Conservation (phyloP, 2,113 vertebrate species). For the Microcebus lehilahytsara region DNA sequence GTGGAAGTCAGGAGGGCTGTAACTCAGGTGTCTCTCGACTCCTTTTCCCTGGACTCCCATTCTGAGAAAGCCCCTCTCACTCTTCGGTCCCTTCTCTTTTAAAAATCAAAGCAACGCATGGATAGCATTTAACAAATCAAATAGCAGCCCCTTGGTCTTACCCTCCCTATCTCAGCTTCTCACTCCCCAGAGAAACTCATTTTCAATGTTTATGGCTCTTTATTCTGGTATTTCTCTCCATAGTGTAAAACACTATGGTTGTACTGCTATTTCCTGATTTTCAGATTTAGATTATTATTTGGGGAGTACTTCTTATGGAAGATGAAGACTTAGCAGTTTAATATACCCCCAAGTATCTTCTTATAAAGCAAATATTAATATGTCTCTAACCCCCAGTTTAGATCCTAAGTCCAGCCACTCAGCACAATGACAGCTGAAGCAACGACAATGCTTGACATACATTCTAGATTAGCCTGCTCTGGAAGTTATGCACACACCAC, state of each 20-base stretch:
- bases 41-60: neutral
- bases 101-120: neutral
- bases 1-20: neutral
- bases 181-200: neutral
- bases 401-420: constrained; percentile 21
- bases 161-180: neutral
- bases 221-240: constrained; percentile 11
- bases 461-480: neutral
- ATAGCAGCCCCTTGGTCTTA: neutral
- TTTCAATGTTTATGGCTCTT: neutral
- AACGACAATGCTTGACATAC: neutral
- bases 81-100: neutral
- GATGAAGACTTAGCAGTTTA: constrained; percentile 14
- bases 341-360: neutral
- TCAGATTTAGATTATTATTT: constrained; percentile 37
- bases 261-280: neutral
- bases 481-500: neutral
- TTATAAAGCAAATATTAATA: constrained; percentile 37
- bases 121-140: neutral
- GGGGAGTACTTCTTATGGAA: constrained; percentile 14
- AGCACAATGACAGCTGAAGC: constrained; percentile 28
- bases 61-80: neutral
- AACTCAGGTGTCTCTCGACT: neutral
- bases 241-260: neutral
- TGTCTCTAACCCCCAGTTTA: constrained; percentile 32